Conservation (phyloP, 2,888 invertebrate species). For the Leuctra nigra region DNA sequence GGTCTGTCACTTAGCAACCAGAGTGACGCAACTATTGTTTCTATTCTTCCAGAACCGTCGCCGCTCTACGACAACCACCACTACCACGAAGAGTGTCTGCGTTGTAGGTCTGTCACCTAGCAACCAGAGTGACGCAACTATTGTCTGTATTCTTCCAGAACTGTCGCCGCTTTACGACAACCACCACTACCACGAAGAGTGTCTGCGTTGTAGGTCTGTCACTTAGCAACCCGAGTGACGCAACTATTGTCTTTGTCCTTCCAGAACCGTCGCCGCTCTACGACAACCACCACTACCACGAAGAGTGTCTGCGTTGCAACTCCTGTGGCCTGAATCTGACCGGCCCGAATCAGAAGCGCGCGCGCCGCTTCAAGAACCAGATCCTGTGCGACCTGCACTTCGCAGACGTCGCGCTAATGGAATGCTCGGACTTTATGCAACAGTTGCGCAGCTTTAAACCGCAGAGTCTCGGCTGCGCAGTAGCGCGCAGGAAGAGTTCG, state of each 20-base stretch:
- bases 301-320: conserved; percentile 95
- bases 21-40: no score
- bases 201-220: conserved; percentile 94
- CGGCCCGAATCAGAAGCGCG: conserved; percentile 70
- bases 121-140: no score
- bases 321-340: conserved; percentile 90
- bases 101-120: conserved; percentile 96
- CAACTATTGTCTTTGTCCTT: no score
- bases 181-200: conserved; percentile 96
- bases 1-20: no score
- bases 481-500: conserved; percentile 86
- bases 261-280: conserved; percentile 85
- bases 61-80: conserved; percentile 91
- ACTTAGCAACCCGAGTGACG: no score
- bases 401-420: conserved; percentile 94
- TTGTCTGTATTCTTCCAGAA: no score
- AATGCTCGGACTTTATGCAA: conserved; percentile 96
- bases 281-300: conserved; percentile 95
- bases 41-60: conserved; percentile 82
- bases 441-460: conserved; percentile 94
- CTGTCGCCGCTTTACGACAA: conserved; percentile 89
- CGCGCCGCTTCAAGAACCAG: conserved; percentile 69
- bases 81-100: conserved; percentile 95
- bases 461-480: conserved; percentile 86
- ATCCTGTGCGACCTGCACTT: conserved; percentile 95